phyloP scores from a whole-genome alignment of 2,888 invertebrate species.

The Eupithecia inturbata region DNA sequence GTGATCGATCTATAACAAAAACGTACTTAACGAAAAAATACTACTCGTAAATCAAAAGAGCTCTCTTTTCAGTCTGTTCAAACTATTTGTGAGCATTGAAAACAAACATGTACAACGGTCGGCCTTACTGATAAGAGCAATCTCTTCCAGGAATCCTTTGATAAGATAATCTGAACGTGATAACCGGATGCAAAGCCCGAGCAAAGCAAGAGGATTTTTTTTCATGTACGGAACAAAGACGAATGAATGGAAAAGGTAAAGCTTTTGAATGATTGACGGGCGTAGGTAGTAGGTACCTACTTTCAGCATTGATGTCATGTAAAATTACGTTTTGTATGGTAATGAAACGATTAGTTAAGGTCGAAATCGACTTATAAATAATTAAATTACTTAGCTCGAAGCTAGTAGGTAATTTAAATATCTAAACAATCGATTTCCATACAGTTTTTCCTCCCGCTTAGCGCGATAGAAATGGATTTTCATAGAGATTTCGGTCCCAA shows the following conservation, averaged over 20 bases:
- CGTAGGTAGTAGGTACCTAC: not conserved
- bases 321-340: not conserved
- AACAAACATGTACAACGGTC: not conserved
- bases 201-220: not conserved
- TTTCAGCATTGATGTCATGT: not conserved
- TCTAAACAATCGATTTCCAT: no score
- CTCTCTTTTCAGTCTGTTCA: not conserved
- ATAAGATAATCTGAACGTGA: not conserved
- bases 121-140: not conserved
- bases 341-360: constrained; percentile 3
- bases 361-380: no score
- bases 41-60: not conserved
- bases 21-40: not conserved
- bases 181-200: not conserved
- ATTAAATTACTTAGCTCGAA: no score
- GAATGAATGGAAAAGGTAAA: not conserved
- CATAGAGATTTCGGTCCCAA: no score
- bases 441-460: no score
- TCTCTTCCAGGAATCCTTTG: not conserved
- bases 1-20: no score
- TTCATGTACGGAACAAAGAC: not conserved
- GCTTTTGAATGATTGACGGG: not conserved
- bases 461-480: no score
- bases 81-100: not conserved
- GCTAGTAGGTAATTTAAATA: no score